Evolutionary conservation across 2,888 invertebrate species (phyloP), one percentile per base, ranked within the genome.

Genomic region (Drepanosiphum platanoidis): DNA sequence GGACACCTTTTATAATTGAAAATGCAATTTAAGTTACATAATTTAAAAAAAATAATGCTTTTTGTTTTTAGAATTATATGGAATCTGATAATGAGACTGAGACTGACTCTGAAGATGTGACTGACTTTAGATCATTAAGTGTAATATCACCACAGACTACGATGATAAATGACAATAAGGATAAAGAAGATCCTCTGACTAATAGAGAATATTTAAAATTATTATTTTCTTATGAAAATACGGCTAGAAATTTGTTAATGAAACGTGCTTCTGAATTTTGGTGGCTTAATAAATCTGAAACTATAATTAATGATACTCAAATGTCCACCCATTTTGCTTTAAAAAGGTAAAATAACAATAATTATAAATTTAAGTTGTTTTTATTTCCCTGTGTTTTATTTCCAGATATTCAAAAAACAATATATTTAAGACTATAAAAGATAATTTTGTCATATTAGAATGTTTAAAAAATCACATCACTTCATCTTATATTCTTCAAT

Each of bases 121-220:
- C n/a, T 70, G 84, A 84, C 58, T 70, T 15, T 77, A 0, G 22
- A 8, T 68, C 52, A n/a, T 52, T 15, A 68, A 39, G 15, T 84
- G 1, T 34, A 32, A 27, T 11, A 27, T 68, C 32, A 75, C 46
- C 36, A 15, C 22, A 68, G 15, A 39, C 7, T 9, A 13, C 36
- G 11, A 66, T 36, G 13, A 30, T 58, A 39, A 74, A 77, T 34
- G 1, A 11, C 32, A 32, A 30, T 13, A 70, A 82, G 61, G 13
- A 61, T 72, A 71, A 42, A 61, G 8, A 61, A 22, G 61, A 39
- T 22, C 8, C 22, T 58, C 68, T 84, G 4, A 15, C 46, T 77
- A 77, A 58, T 22, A 84, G 15, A n/a, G 75, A 84, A 3, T 84
- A 84, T 70, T 52, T 84, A 22, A 77, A 84, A 77, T 77, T 84